phyloP scores from a whole-genome alignment of 2,113 vertebrate species.

The Morphnarchus princeps region DNA sequence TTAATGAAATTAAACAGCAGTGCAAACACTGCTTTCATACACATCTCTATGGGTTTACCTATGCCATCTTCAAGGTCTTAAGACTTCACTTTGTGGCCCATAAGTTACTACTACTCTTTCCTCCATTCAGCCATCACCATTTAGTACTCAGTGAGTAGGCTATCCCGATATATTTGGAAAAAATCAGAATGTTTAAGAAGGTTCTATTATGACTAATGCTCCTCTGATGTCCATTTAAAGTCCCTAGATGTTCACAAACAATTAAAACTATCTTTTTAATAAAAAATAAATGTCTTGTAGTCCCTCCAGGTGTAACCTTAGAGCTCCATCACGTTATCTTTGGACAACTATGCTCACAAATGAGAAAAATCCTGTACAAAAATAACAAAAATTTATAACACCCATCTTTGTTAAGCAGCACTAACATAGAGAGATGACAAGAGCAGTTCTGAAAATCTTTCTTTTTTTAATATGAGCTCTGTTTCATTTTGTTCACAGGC shows the following conservation, averaged over 20 bases:
- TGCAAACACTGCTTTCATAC: background rate
- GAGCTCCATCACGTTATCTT: background rate
- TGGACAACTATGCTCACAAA: background rate
- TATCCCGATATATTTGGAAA: background rate
- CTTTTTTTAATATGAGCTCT: background rate
- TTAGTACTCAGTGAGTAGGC: background rate
- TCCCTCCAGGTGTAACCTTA: background rate
- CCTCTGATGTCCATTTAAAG: background rate
- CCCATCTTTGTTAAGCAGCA: background rate
- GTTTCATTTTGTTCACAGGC: background rate
- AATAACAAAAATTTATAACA: background rate
- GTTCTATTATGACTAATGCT: background rate
- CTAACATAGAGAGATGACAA: background rate
- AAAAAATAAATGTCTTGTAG: background rate
- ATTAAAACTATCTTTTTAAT: background rate
- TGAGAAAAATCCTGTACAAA: background rate
- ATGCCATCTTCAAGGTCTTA: background rate
- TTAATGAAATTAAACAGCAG: background rate
- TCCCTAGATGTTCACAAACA: background rate
- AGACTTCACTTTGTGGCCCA: background rate
- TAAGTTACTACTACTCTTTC: background rate
- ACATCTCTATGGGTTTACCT: background rate
- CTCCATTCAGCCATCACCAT: background rate
- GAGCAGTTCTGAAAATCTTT: background rate
- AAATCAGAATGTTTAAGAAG: background rate